These are phyloP conservation scores for sheep (Ovis aries) DNA, from an alignment of 2,113 vertebrate genomes.

Conservation along the genomic window ARS-UI_Ramb_v3.0 NC_056054.1:180510501-180511000, in stretches of 20 bases:
- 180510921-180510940: neutral
- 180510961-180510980: neutral
- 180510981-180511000: neutral
- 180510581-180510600: neutral
- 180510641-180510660: neutral
- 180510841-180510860: neutral
- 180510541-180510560: neutral
- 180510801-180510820: neutral
- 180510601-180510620: neutral
- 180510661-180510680: neutral
- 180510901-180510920: neutral
- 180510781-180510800: neutral
- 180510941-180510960: neutral
- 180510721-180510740: neutral
- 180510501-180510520: neutral
- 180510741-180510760: neutral
- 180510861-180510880: neutral
- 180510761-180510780: neutral
- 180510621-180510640: neutral
- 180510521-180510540: neutral
- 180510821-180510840: neutral
- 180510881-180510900: neutral
- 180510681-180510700: neutral
- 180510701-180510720: neutral
- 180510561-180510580: neutral